Conservation (phyloP, 2,888 invertebrate genomes). For the Drosophila falleni region DNA sequence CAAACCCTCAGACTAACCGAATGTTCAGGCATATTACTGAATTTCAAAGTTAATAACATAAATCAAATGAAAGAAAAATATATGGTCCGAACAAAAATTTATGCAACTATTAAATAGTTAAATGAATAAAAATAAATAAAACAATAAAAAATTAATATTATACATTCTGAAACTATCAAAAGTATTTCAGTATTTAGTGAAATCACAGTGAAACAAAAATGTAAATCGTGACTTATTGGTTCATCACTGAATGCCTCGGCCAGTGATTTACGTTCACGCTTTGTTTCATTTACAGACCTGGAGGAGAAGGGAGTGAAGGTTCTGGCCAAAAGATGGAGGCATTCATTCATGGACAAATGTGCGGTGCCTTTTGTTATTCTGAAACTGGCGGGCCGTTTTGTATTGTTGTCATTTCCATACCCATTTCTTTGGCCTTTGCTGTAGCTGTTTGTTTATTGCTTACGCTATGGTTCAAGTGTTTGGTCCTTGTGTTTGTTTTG, state of each 20-base stretch:
- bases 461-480: constrained; percentile 73
- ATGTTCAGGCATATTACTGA: constrained; percentile 4
- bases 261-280: constrained; percentile 39
- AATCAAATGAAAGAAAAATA: no score
- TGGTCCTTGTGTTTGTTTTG: constrained; percentile 65
- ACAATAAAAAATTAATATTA: no score
- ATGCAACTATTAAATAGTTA: no score
- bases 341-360: constrained; percentile 58
- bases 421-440: constrained; percentile 44
- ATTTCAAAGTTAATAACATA: neutral
- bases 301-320: neutral
- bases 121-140: no score
- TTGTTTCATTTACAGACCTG: constrained; percentile 45
- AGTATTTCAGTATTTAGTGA: neutral
- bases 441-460: constrained; percentile 71
- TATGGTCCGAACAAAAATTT: no score
- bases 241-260: constrained; percentile 14
- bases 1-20: neutral
- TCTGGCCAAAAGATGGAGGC: neutral
- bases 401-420: constrained; percentile 69
- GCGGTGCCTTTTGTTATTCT: constrained; percentile 58
- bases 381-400: constrained; percentile 55
- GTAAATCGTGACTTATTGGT: constrained; percentile 16
- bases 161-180: neutral
- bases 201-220: constrained; percentile 26